Percentiles rank a stretch among this genome's conserved stretches.
These are phyloP conservation scores for Raphicerus campestris DNA, from an alignment of 2,113 vertebrate species.

Conservation along the genomic window DNA sequence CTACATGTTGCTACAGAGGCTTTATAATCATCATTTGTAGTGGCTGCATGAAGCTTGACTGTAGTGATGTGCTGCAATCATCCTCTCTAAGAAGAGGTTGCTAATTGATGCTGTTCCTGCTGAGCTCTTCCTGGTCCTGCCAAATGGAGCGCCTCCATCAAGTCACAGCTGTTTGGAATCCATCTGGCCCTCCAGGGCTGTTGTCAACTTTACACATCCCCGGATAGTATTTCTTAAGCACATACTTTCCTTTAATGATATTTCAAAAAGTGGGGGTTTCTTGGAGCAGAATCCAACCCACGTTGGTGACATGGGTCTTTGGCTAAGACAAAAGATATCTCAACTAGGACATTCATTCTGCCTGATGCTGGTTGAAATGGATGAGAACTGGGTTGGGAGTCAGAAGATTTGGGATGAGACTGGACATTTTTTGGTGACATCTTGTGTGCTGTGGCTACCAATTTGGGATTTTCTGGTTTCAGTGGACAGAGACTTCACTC, in stretches of 20 bases:
- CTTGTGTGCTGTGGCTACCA: background rate
- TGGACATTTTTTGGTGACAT: background rate
- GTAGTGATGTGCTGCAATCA: background rate
- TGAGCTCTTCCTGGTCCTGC: slow-evolving; percentile 42
- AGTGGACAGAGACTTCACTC: background rate
- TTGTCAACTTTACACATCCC: slow-evolving; percentile 45
- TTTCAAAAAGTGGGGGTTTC: background rate
- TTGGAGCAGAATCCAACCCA: background rate
- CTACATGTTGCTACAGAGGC: background rate
- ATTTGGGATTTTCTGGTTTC: background rate
- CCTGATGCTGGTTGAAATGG: background rate
- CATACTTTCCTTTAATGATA: slow-evolving; percentile 56
- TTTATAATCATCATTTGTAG: slow-evolving; percentile 4
- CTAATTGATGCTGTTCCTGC: slow-evolving; percentile 51
- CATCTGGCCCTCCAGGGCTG: slow-evolving; percentile 56
- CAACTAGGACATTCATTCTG: background rate
- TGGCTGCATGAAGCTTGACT: slow-evolving; percentile 17
- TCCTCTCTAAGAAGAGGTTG: slow-evolving; percentile 20
- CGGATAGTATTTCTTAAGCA: slow-evolving; percentile 46
- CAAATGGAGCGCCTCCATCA: slow-evolving; percentile 62
- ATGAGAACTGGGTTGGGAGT: background rate
- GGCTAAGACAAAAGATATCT: background rate
- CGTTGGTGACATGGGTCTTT: background rate
- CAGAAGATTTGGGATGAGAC: background rate
- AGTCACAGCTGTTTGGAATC: slow-evolving; percentile 65